Evolutionary conservation across 2,797 vertebrate species (phyloP), one percentile per base, ranked within the genome.

Genomic region (Paedocypris micromegethes): DNA sequence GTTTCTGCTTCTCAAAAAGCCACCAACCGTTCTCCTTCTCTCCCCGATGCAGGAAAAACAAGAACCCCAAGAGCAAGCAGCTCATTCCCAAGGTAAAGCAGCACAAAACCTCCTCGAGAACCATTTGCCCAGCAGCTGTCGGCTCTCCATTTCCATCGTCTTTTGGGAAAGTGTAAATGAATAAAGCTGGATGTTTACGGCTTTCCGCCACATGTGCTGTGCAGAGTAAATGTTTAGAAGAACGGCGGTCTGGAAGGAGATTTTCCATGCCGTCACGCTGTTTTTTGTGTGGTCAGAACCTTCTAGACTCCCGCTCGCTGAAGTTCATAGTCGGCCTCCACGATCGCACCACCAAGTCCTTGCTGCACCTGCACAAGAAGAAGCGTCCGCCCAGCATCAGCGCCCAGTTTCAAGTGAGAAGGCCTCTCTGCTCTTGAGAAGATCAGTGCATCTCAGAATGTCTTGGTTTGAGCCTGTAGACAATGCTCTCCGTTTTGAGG

Each of bases 371-470:
- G 61, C 95, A 98, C 88, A 98, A 98, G 85, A 99, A 99, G 88
- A 99, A 99, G 84, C 97, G 95, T 58, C 91, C 97, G 0, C 96
- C 96, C 0, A 99, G 97, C 80, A 99, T 99, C 85, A 97, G 96
- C 0, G 97, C 97, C 3, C 97, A 99, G 85, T 99, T 99, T 79
- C 96, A 99, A 94, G 97, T 97, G 68, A 55, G 79, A 49, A 37
- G 50, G 6, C 23, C 41, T 56, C 3, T 5, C 9, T n/a, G 44
- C 43, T 23, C 1, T 6, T 43, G 52, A 3, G 2, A 51, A 51
- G 42, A 42, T 52, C 44, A 7, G 41, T 52, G 48, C 6, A 23
- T 23, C 45, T 47, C 5, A 47, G 8, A 47, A 47, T 47, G 8
- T 47, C 2, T 5, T 2, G 45, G 45, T 5, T 45, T 45, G 6